These are phyloP conservation scores for Tholera decimalis DNA, from an alignment of 2,888 invertebrate species.

Conservation along the genomic window DNA sequence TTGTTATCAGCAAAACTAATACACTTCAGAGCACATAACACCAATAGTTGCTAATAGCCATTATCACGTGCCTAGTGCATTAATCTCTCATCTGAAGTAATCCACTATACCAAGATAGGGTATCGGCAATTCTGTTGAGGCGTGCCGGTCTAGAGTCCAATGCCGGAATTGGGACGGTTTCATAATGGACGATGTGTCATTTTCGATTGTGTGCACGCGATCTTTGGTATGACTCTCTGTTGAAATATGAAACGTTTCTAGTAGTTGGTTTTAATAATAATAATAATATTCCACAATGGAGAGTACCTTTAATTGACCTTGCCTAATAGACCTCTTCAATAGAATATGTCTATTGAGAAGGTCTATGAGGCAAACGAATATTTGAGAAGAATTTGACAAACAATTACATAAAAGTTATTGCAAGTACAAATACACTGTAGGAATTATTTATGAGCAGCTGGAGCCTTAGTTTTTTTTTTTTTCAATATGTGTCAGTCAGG, in stretches of 20 bases:
- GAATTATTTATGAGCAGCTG: too few species aligned
- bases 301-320: too few species aligned
- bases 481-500: too few species aligned
- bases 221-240: conserved; percentile 30
- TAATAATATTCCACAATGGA: too few species aligned
- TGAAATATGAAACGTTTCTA: neutral
- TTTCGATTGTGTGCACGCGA: conserved; percentile 63
- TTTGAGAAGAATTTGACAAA: too few species aligned
- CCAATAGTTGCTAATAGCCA: conserved; percentile 62
- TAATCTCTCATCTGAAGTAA: conserved; percentile 69
- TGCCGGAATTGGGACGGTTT: conserved; percentile 59
- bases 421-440: too few species aligned
- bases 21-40: conserved; percentile 57
- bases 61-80: conserved; percentile 70
- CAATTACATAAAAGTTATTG: too few species aligned
- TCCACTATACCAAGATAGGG: conserved; percentile 68
- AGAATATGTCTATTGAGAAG: too few species aligned
- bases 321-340: too few species aligned
- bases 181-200: conserved; percentile 59
- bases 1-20: conserved; percentile 56
- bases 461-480: too few species aligned
- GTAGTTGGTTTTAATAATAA: neutral
- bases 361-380: too few species aligned
- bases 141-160: conserved; percentile 58
- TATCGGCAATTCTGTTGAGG: conserved; percentile 75